These are phyloP conservation scores for Mobula birostris DNA, from an alignment of 2,113 vertebrate species.

Conservation along the genomic window DNA sequence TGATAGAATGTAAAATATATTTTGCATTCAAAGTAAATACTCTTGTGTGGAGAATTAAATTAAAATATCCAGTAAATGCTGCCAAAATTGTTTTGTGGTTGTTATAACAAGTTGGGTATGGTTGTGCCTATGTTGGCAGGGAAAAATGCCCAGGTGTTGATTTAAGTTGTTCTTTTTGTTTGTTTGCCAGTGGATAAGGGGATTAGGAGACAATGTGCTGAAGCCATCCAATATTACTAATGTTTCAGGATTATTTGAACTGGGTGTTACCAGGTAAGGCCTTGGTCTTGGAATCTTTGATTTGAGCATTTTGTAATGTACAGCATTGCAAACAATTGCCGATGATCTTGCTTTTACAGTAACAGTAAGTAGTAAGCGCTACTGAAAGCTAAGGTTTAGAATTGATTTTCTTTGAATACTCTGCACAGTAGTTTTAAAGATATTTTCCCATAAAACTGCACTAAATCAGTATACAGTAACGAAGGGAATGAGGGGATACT, in stretches of 20 bases:
- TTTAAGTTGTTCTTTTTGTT: background rate
- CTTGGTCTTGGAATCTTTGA: constrained; percentile 34
- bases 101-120: constrained; percentile 13
- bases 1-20: constrained; percentile 52
- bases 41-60: constrained; percentile 57
- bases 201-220: too few species aligned
- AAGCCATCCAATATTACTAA: constrained; percentile 5
- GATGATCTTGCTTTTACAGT: constrained; percentile 50
- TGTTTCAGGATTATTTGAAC: constrained; percentile 11
- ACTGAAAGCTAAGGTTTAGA: constrained; percentile 58
- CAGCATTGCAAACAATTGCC: constrained; percentile 50
- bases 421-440: constrained; percentile 45
- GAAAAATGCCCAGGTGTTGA: background rate
- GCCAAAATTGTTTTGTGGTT: constrained; percentile 39
- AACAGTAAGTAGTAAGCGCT: constrained; percentile 62
- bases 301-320: constrained; percentile 57
- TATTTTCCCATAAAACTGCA: constrained; percentile 43
- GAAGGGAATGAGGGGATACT: constrained; percentile 54
- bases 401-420: constrained; percentile 66
- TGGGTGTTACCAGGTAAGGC: constrained; percentile 9
- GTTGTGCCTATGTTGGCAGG: constrained; percentile 15
- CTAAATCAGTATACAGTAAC: constrained; percentile 48
- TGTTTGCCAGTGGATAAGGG: background rate
- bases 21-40: constrained; percentile 54
- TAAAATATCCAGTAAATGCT: constrained; percentile 50